Base-by-base conservation (phyloP, 1,140 invertebrate species). In the Dendrolimus kikuchii region DNA sequence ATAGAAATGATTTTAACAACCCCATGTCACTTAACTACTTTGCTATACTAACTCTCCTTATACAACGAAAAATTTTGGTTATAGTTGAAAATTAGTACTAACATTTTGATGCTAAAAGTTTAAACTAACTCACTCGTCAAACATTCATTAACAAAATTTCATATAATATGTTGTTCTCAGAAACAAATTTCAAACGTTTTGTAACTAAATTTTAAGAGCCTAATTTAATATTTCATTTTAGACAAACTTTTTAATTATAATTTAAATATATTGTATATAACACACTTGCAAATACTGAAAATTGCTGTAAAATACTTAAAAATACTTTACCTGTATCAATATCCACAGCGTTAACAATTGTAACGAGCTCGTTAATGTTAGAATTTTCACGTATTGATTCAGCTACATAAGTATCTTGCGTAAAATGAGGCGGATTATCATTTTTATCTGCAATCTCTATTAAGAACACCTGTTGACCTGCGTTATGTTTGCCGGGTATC, bases 391-490 rank as follows among this genome's bases (percentile, higher is more conserved):
- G 87, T 44, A 98, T 92, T 23, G 91, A 90, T 65, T 94, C 92
- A 0, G 94, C 93, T 5, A 91, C 88, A 82, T 97, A 97, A 0
- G 90, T 88, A 0, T 88, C 70, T 62, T 93, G 88, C 7, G 92
- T 93, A 77, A 97, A 97, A 59, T 91, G 89, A 0, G 95, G 95
- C 6, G 92, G 89, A 80, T 97, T 96, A 75, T 97, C 97, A 74
- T 97, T 96, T 77, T 94, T 95, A 83, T 98, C 97, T 6, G 93
- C 94, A 46, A 98, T 97, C 71, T 93, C 92, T 57, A 98, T 95
- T 56, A 92, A 89, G 69, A 97, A 96, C 51, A 91, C 90, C 86
- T 95, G 92, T 56, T 92, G 89, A 5, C 92, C 93, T 39, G 90
- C 90, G 66, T 94, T 94, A 49, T 90, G 92, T 63, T 91, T 90